Base-by-base conservation (phyloP, 1,140 invertebrate species). In the Dysdera silvatica region DNA sequence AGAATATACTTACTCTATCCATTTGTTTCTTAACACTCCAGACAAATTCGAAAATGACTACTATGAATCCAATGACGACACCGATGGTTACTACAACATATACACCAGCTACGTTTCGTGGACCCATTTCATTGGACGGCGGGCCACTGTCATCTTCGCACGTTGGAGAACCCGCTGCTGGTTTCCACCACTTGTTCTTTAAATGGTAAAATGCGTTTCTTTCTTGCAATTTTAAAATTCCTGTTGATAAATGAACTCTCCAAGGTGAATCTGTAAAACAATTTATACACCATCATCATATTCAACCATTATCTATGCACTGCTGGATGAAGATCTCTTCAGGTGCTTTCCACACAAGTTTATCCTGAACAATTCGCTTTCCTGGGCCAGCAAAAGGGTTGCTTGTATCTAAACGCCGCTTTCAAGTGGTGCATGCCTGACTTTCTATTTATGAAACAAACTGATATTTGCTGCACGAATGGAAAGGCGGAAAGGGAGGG, bases 31-130 rank as follows among this genome's bases (percentile, higher is more conserved):
- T 67, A 7, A 61, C 62, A 59, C 67, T 68, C 70, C 70, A 71
- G 0, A 62, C 28, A 33, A 68, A 72, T 58, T 79, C 78, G 48
- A 73, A 68, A 28, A 79, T 68, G 8, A 76, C 73, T 8, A 76
- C 66, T 14, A 78, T 55, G 20, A 75, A 65, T 0, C 75, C 75
- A 2, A 73, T 64, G 2, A 66, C 67, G 4, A 77, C 70, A 10
- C 78, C 78, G 24, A 73, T 74, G 16, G 78, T 69, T 2, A 81
- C 71, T 18, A 81, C 74, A 10, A 81, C 73, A 65, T 80, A 81
- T 6, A 80, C 77, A 16, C 79, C 79, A 6, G 76, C 76, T 2
- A 70, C 54, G 35, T 67, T 67, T 7, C 53, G 28, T 29, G 70
- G 51, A 20, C 66, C 68, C 61, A 70, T 61, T 28, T 63, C 60